A percentile compares a stretch with the other conserved stretches of the same genome.
Conservation (phyloP, 1,140 invertebrate genomes). For the Mactra quadrangularis region DNA sequence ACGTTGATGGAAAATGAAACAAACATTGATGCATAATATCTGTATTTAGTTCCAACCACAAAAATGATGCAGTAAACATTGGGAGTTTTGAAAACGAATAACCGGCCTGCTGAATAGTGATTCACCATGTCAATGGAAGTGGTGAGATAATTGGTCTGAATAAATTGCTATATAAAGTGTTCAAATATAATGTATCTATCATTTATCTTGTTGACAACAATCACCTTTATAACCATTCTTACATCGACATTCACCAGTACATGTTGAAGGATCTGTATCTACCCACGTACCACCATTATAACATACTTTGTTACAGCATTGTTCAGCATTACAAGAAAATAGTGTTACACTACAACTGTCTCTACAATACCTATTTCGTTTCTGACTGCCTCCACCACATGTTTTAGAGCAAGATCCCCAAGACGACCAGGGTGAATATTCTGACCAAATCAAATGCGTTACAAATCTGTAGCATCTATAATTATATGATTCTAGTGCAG, state of each 20-base stretch:
- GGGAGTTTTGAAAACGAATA: too few relatives aligned
- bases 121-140: too few relatives aligned
- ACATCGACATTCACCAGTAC: neutral
- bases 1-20: too few relatives aligned
- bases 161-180: too few relatives aligned
- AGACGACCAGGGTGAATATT: neutral
- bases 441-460: too few relatives aligned
- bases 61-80: too few relatives aligned
- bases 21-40: too few relatives aligned
- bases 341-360: neutral
- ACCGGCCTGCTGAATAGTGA: too few relatives aligned
- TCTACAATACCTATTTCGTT: neutral
- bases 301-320: neutral
- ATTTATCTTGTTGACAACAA: neutral
- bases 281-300: constrained; percentile 6
- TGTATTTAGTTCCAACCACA: too few relatives aligned
- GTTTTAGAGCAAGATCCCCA: neutral
- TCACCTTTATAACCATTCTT: neutral
- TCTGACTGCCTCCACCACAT: neutral
- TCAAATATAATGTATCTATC: neutral
- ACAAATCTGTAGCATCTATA: too few relatives aligned
- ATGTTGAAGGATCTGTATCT: neutral
- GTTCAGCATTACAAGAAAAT: neutral
- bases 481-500: too few relatives aligned
- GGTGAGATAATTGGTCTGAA: neutral